phyloP scores from a whole-genome alignment of 2,797 vertebrate genomes.

The Rhodeus uyekii region DNA sequence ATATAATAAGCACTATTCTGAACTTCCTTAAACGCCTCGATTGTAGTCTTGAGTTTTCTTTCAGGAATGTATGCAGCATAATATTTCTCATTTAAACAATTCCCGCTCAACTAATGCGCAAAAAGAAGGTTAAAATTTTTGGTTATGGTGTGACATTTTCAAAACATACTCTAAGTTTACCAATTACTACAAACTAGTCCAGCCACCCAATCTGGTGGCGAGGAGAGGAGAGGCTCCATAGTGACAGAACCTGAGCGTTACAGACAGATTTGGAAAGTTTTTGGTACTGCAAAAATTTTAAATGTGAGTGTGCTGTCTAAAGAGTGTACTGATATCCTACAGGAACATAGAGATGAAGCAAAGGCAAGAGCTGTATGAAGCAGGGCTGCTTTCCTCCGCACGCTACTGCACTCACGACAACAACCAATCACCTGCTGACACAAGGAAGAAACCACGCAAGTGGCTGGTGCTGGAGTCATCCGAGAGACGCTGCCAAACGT shows the following conservation, averaged over 20 bases:
- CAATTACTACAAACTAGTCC: neutral
- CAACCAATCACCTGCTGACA: conserved; percentile 77
- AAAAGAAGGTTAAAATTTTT: too few species aligned
- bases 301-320: neutral
- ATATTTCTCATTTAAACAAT: neutral
- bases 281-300: neutral
- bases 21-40: neutral
- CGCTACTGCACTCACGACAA: conserved; percentile 92
- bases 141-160: neutral
- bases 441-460: conserved; percentile 96
- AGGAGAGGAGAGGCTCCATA: neutral
- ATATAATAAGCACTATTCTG: neutral
- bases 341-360: conserved; percentile 98
- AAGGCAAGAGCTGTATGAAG: conserved; percentile 91
- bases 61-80: neutral
- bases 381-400: conserved; percentile 92
- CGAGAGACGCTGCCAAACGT: conserved; percentile 95
- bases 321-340: conserved; percentile 31
- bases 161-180: neutral
- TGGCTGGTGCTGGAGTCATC: conserved; percentile 96
- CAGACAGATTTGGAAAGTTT: neutral
- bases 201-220: neutral
- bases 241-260: neutral
- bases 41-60: neutral
- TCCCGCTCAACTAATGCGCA: neutral